Conservation (phyloP, 1,140 invertebrate species). For the Drosophila pectinifera region DNA sequence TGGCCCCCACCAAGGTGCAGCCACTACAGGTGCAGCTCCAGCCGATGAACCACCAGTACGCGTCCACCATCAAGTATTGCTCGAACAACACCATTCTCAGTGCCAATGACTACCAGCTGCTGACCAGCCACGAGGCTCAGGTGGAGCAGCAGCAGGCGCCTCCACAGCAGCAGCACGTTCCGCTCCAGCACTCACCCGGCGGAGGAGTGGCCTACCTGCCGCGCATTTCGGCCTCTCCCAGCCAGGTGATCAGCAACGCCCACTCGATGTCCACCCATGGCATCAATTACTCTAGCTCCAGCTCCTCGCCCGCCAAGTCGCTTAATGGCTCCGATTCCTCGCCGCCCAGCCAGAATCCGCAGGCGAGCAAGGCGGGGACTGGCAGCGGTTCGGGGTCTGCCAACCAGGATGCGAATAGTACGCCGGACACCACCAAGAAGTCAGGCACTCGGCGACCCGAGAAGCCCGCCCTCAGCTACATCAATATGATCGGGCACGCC, state of each 20-base stretch:
- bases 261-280: constrained; percentile 47
- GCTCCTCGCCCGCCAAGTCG: constrained; percentile 68
- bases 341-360: constrained; percentile 27
- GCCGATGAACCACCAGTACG: constrained; percentile 74
- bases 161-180: constrained; percentile 41
- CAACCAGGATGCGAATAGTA: constrained; percentile 43
- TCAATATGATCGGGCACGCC: constrained; percentile 98
- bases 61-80: constrained; percentile 83
- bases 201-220: constrained; percentile 38
- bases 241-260: constrained; percentile 60
- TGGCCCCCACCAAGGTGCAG: constrained; percentile 53
- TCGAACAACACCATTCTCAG: constrained; percentile 76
- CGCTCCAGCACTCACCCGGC: constrained; percentile 51
- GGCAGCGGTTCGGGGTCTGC: constrained; percentile 6
- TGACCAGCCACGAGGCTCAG: constrained; percentile 53
- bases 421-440: constrained; percentile 79
- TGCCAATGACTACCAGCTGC: constrained; percentile 61
- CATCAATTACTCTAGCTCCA: constrained; percentile 64
- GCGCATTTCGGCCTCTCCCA: constrained; percentile 56
- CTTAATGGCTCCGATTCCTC: constrained; percentile 54
- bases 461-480: constrained; percentile 98
- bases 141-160: constrained; percentile 40
- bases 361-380: constrained; percentile 6
- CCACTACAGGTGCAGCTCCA: constrained; percentile 69
- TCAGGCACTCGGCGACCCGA: constrained; percentile 92